Base-by-base conservation (phyloP, 2,797 vertebrate genomes). In the Dendrocincla tyrannina region DNA sequence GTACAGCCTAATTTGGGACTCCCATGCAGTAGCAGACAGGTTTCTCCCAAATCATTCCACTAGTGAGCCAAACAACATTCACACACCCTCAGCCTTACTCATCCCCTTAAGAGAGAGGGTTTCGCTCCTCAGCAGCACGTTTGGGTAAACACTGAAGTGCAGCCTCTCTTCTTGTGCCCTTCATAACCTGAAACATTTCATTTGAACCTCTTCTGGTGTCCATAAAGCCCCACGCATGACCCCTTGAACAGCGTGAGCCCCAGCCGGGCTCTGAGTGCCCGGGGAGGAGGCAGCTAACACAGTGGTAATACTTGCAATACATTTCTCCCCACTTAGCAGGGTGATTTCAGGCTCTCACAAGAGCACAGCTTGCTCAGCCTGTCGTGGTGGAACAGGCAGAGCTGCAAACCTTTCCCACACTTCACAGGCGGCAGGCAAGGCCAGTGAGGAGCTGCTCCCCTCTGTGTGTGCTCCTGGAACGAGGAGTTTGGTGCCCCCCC, bases 111-210 rank as follows among this genome's bases (percentile, higher is more conserved):
- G 73, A 89, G 52, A 91, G 75, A 89, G 49, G 66, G 42, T 11
- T 84, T 96, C 91, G 89, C 30, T 58, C 44, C 46, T 58, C 89
- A 94, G 64, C 63, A 88, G 84, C 9, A 53, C 59, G 79, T 94
- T 95, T 95, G 89, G 67, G 76, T 93, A 89, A 93, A 96, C 39
- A 49, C 39, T 67, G 52, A 95, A 35, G 25, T 88, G 49, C 32
- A 63, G 46, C 25, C 67, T 53, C 37, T 55, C 69, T 91, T 88
- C 77, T 24, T 27, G 16, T 33, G n/a, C 44, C 79, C 84, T 93
- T 89, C 62, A 58, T 59, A 95, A 97, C 92, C 25, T 32, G 42
- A 95, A 95, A 91, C 33, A 74, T 27, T 96, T 95, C 42, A 88
- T 95, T 94, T 90, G 66, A 97, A 69, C 91, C 46, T 85, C 88